A percentile compares a stretch with the other conserved stretches of the same genome.
Conservation (phyloP, 2,888 invertebrate species). For the Nomada flava region DNA sequence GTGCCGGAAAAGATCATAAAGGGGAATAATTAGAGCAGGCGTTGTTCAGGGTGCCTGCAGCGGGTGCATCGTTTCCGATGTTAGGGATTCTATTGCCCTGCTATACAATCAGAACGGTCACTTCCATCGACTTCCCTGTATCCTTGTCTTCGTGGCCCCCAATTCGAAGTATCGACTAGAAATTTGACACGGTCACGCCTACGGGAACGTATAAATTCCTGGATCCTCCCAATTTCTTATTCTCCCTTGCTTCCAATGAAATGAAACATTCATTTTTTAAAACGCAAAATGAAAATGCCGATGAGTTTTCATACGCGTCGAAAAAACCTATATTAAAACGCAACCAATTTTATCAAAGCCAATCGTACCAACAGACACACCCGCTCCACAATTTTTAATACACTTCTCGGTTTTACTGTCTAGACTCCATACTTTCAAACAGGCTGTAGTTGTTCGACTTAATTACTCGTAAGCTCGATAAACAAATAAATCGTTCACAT, state of each 20-base stretch:
- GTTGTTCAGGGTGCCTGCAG: conserved; percentile 75
- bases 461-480: conserved; percentile 34
- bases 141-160: conserved; percentile 11
- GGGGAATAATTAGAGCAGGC: conserved; percentile 80
- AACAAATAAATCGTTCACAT: conserved; percentile 67
- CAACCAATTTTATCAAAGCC: too few species aligned
- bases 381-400: neutral
- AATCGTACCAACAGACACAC: neutral
- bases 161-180: conserved; percentile 60
- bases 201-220: conserved; percentile 15
- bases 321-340: too few species aligned
- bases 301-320: too few species aligned
- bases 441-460: conserved; percentile 1
- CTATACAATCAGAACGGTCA: conserved; percentile 36
- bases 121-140: conserved; percentile 31
- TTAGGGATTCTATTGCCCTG: neutral
- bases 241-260: neutral
- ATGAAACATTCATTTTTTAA: too few species aligned
- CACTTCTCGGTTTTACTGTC: neutral
- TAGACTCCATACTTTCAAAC: neutral
- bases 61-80: conserved; percentile 61
- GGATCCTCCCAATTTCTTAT: conserved; percentile 25
- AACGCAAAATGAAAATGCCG: neutral
- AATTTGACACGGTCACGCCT: conserved; percentile 67
- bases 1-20: conserved; percentile 81